Evolutionary conservation across 2,888 invertebrate species (phyloP).

Genomic region (Drosophila paramelanica): DNA sequence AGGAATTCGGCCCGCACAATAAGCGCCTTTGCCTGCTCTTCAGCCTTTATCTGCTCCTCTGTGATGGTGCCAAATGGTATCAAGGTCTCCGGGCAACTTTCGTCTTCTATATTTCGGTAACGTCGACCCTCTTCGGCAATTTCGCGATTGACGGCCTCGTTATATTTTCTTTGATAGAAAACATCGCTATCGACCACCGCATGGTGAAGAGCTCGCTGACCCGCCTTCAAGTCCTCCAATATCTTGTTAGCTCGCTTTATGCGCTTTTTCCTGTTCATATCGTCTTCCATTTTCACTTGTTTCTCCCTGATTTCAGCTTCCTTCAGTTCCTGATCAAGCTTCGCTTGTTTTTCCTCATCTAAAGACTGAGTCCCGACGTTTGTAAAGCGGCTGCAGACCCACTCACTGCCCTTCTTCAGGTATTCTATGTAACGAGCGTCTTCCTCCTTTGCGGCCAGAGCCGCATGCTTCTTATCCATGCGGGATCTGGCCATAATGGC

Average conservation of each 20-base stretch:
- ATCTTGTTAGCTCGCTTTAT: conserved; percentile 45
- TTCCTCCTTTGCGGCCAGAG: conserved; percentile 40
- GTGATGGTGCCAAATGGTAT: conserved; percentile 46
- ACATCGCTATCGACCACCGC: conserved; percentile 52
- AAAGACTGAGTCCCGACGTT: conserved; percentile 10
- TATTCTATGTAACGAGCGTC: conserved; percentile 47
- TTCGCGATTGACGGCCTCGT: conserved; percentile 48
- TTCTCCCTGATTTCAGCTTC: conserved; percentile 20
- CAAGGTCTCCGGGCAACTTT: conserved; percentile 45
- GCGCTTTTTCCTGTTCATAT: conserved; percentile 56
- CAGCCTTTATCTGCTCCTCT: conserved; percentile 48
- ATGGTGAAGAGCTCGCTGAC: conserved; percentile 44
- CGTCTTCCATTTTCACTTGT: conserved; percentile 24
- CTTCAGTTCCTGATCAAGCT: not conserved
- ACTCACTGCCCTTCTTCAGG: conserved; percentile 52
- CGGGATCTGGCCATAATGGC: conserved; percentile 47
- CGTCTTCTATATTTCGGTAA: conserved; percentile 46
- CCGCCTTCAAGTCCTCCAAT: conserved; percentile 57
- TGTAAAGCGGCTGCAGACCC: conserved; percentile 35
- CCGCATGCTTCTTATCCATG: conserved; percentile 30
- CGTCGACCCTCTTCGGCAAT: conserved; percentile 39
- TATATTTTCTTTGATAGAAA: conserved; percentile 40
- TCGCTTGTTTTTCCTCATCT: conserved; percentile 16
- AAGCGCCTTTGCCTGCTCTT: conserved; percentile 39
- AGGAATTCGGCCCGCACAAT: conserved; percentile 31